Evolutionary conservation across 2,888 invertebrate species (phyloP), one percentile per base, ranked within the genome.

Genomic region (Stenchaetothrips biformis): DNA sequence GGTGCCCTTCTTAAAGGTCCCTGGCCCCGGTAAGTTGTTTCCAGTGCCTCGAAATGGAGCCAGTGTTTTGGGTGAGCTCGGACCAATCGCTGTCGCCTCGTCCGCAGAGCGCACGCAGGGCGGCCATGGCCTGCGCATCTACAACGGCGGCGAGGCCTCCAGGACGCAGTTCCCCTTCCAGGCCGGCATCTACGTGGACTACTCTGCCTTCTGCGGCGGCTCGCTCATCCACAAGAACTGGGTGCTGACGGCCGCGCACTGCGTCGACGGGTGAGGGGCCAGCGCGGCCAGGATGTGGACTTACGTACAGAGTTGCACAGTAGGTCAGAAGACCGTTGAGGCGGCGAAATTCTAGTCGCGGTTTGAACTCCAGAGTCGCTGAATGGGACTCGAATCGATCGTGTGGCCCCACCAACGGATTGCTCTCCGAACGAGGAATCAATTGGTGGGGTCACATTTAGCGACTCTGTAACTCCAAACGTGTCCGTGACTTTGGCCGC

Each of bases 201-300:
- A 25, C 21, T 25, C 2, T 25, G 67, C 11, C 21, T 74, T 74
- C 67, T 97, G 97, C 85, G 97, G 96, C 0, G 96, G 95, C 0
- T 95, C 96, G 11, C 90, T 97, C 79, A 93, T 97, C 81, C 93
- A 94, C 83, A 91, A 93, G 0, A 90, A 92, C 82, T 96, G 96
- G 96, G 89, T 96, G 27, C 89, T 97, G 80, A 96, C 96, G 0
- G 96, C 96, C 0, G 96, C 96, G 0, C 96, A 97, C 87, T 97
- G 96, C 87, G 92, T 97, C 81, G 93, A 94, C 87, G 96, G 96
- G 96, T 96, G 90, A 89, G 89, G 21, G 7, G 67, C 67, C 53
- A 4, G 21, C 79, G 47, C 78, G 9, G 78, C 79, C 53, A 4
- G 37, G 37, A 2, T 37, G 37, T 4, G 4, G 4, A 37, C 37